Evolutionary conservation across 2,113 vertebrate genomes (phyloP).

Genomic region (Ammodytes marinus): DNA sequence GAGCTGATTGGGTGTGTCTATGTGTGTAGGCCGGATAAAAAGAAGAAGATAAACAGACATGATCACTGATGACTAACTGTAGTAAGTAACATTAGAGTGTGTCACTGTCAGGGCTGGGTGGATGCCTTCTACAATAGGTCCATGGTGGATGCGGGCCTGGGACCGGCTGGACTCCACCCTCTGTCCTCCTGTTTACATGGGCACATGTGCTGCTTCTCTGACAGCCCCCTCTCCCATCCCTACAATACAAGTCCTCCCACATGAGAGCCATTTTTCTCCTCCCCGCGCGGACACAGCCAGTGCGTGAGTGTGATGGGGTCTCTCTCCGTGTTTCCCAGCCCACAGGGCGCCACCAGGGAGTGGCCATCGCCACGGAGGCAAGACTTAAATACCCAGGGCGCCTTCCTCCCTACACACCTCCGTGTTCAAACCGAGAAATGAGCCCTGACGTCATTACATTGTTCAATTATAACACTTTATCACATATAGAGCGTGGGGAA

Average conservation of each 20-base stretch:
- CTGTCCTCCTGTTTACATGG: conserved; percentile 77
- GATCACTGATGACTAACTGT: background rate
- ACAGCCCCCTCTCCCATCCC: conserved; percentile 69
- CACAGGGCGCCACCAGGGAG: conserved; percentile 75
- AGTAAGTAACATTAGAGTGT: background rate
- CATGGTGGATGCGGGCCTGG: conserved; percentile 13
- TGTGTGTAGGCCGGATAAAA: background rate
- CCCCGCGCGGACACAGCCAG: conserved; percentile 61
- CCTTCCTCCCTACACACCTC: conserved; percentile 54
- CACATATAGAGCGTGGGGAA: background rate
- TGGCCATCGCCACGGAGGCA: conserved; percentile 81
- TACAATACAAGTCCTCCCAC: conserved; percentile 72
- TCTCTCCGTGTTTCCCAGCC: conserved; percentile 59
- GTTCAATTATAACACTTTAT: background rate
- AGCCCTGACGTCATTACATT: fast-evolving
- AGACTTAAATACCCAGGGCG: conserved; percentile 63
- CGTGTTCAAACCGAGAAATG: background rate
- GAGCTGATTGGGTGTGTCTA: background rate
- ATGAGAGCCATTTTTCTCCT: conserved; percentile 64
- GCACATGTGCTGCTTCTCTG: conserved; percentile 74
- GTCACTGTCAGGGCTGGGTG: background rate
- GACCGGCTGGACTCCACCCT: conserved; percentile 71
- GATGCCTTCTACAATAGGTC: background rate
- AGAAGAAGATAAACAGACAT: background rate
- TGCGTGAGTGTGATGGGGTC: conserved; percentile 47